phyloP scores from a whole-genome alignment of 2,113 vertebrate species.

The Tetrao urogallus region DNA sequence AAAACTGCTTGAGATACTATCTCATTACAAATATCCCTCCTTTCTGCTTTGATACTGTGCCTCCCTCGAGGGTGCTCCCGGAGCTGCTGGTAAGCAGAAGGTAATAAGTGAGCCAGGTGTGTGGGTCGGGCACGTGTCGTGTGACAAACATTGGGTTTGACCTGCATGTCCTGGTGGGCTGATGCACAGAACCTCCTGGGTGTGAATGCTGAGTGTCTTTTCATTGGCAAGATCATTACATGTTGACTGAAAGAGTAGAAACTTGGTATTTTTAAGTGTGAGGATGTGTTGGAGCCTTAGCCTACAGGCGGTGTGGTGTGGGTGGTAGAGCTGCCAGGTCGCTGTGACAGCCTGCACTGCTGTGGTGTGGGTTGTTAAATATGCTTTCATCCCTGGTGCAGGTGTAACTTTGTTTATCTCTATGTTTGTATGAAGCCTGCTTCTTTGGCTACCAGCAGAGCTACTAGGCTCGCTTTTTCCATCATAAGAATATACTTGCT shows the following conservation, averaged over 20 bases:
- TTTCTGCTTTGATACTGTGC: background rate
- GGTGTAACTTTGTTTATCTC: background rate
- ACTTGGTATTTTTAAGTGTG: background rate
- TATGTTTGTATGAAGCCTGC: background rate
- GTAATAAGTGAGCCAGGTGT: background rate
- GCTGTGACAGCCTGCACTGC: background rate
- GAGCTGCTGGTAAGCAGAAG: background rate
- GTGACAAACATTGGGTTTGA: background rate
- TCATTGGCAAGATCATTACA: background rate
- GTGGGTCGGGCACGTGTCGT: background rate
- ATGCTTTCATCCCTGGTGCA: background rate
- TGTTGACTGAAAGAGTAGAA: background rate
- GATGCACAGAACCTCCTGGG: background rate
- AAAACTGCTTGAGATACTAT: background rate
- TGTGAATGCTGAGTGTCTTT: background rate
- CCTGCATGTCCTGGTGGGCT: background rate
- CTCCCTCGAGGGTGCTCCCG: accelerated
- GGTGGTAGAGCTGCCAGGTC: background rate
- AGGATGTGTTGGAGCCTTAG: background rate
- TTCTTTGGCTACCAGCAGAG: background rate
- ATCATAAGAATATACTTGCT: background rate
- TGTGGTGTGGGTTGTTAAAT: background rate
- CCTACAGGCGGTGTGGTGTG: background rate
- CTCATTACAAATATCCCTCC: background rate
- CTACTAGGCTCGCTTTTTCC: background rate